These are phyloP conservation scores for Carabus problematicus DNA, from an alignment of 2,888 invertebrate genomes.

Conservation along the genomic window DNA sequence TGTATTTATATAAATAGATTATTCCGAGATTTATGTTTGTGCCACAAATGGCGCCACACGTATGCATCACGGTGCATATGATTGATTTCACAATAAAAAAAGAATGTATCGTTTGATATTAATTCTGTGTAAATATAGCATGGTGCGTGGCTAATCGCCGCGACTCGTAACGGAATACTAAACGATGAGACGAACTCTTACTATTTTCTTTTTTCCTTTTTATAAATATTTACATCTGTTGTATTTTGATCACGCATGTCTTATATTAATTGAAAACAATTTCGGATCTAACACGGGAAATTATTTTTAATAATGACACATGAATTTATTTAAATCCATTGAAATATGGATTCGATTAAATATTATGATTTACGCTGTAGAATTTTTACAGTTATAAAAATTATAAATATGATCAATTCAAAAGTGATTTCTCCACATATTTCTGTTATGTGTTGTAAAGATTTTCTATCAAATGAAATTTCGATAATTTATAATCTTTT, in stretches of 20 bases:
- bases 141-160: constrained; percentile 38
- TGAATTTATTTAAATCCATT: not conserved
- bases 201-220: too few species aligned
- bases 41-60: constrained; percentile 9
- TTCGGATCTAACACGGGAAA: constrained; percentile 30
- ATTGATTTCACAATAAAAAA: constrained; percentile 10
- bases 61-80: constrained; percentile 11
- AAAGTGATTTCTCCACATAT: too few species aligned
- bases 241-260: constrained; percentile 40
- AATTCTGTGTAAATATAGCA: constrained; percentile 36
- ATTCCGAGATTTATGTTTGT: not conserved
- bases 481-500: too few species aligned
- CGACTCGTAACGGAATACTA: constrained; percentile 31
- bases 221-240: not conserved
- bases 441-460: too few species aligned
- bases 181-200: constrained; percentile 24
- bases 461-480: too few species aligned
- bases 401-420: too few species aligned
- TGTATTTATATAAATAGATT: constrained; percentile 24
- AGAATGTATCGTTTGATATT: constrained; percentile 25
- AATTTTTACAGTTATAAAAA: too few species aligned
- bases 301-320: constrained; percentile 27
- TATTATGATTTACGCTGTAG: too few species aligned
- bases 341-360: not conserved
- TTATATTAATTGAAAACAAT: constrained; percentile 39